phyloP scores from a whole-genome alignment of 1,140 invertebrate species.

The Coptotermes formosanus region DNA sequence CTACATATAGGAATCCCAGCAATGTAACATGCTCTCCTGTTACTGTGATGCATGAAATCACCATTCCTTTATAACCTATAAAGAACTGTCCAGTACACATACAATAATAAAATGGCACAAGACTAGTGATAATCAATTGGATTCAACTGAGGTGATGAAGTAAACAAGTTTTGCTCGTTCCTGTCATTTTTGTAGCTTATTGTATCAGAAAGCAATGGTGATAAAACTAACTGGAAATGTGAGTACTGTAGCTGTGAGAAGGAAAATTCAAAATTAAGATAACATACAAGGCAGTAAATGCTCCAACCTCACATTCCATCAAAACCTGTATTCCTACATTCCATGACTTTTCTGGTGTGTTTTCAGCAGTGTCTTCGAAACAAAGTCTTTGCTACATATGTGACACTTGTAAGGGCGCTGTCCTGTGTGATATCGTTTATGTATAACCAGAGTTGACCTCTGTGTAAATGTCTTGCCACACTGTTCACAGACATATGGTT shows the following conservation, averaged over 20 bases:
- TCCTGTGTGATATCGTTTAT: conserved; percentile 67
- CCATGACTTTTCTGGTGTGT: conserved; percentile 38
- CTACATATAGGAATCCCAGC: too few relatives aligned
- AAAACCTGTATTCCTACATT: not conserved
- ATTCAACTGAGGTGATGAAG: too few relatives aligned
- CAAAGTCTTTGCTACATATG: conserved; percentile 54
- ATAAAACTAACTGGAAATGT: too few relatives aligned
- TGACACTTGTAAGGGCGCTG: conserved; percentile 67
- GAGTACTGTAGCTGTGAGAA: not conserved
- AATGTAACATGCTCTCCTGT: too few relatives aligned
- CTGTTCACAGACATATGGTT: conserved; percentile 46
- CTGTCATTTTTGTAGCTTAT: too few relatives aligned
- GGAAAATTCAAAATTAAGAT: not conserved
- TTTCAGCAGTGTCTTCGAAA: conserved; percentile 41
- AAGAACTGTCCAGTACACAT: too few relatives aligned
- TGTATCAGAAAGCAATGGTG: too few relatives aligned
- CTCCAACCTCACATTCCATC: not conserved
- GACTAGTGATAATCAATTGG: too few relatives aligned
- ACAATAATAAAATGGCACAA: too few relatives aligned
- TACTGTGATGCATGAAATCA: too few relatives aligned
- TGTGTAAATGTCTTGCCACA: conserved; percentile 38
- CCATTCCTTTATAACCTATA: too few relatives aligned
- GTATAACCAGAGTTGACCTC: conserved; percentile 49
- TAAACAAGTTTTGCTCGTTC: too few relatives aligned
- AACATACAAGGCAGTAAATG: not conserved